A percentile compares a stretch with the other conserved stretches of the same genome.
Evolutionary conservation across 2,797 vertebrate genomes (phyloP).

Genomic region (Arrhamphus sclerolepis): DNA sequence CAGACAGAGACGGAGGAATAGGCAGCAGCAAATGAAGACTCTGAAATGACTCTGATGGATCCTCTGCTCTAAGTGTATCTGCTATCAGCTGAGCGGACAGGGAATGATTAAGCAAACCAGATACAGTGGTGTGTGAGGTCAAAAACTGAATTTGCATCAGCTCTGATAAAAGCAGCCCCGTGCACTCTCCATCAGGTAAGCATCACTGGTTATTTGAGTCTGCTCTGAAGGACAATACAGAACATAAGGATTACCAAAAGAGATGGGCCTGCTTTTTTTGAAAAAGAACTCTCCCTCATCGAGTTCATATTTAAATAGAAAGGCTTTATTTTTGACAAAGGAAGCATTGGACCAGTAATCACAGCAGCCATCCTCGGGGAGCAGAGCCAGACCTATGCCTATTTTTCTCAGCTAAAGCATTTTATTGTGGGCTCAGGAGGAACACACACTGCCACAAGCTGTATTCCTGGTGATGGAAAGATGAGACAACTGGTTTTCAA

Average conservation of each 20-base stretch:
- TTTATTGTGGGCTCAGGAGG: slow-evolving; percentile 37
- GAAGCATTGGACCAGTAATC: slow-evolving; percentile 20
- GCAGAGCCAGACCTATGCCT: slow-evolving; percentile 12
- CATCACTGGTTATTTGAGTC: slow-evolving; percentile 41
- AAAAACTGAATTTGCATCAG: slow-evolving; percentile 40
- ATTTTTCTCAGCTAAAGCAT: slow-evolving; percentile 41
- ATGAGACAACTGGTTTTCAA: slow-evolving; percentile 32
- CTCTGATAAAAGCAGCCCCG: slow-evolving; percentile 48
- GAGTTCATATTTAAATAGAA: slow-evolving; percentile 4
- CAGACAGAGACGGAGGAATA: slow-evolving; percentile 39
- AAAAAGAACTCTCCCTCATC: slow-evolving; percentile 11
- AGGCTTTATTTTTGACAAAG: slow-evolving; percentile 40
- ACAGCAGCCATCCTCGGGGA: slow-evolving; percentile 42
- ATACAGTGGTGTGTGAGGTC: slow-evolving; percentile 37
- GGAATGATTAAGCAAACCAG: slow-evolving; percentile 38
- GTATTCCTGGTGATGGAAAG: slow-evolving; percentile 35
- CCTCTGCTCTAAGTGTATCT: slow-evolving; percentile 32
- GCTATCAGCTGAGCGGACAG: slow-evolving; percentile 22
- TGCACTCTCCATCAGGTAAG: slow-evolving; percentile 75
- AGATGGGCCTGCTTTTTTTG: slow-evolving; percentile 40
- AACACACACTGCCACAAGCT: slow-evolving; percentile 12
- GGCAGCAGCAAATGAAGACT: slow-evolving; percentile 40
- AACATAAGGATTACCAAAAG: slow-evolving; percentile 14
- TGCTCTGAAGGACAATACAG: slow-evolving; percentile 10
- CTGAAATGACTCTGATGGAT: slow-evolving; percentile 40